A percentile compares a stretch with the other conserved stretches of the same genome.
Conservation (phyloP, 2,888 invertebrate species). For the Pyrochroa serraticornis region DNA sequence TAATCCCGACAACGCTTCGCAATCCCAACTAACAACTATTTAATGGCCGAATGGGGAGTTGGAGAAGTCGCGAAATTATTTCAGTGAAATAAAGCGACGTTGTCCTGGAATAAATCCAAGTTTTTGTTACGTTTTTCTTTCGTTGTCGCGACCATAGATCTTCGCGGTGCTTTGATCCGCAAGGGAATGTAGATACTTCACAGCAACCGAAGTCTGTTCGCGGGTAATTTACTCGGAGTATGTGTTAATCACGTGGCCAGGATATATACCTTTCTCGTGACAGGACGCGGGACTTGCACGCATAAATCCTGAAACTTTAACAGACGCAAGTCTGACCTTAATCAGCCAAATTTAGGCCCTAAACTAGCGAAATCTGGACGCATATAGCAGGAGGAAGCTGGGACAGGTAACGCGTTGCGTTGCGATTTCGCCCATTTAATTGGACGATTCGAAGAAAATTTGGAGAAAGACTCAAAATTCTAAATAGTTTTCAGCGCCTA, state of each 20-base stretch:
- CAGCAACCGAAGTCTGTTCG: slow-evolving; percentile 44
- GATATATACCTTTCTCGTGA: slow-evolving; percentile 23
- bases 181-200: slow-evolving; percentile 49
- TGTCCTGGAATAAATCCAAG: slow-evolving; percentile 42
- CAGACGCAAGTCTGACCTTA: too few species aligned
- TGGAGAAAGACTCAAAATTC: too few species aligned
- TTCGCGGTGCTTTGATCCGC: slow-evolving; percentile 49
- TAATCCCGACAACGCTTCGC: not conserved
- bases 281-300: slow-evolving; percentile 15
- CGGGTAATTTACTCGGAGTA: slow-evolving; percentile 50
- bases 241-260: slow-evolving; percentile 26
- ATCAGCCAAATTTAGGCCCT: too few species aligned
- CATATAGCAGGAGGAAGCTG: too few species aligned
- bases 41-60: slow-evolving; percentile 3
- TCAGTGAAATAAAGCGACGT: slow-evolving; percentile 6
- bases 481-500: too few species aligned
- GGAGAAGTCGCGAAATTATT: slow-evolving; percentile 6
- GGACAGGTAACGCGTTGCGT: too few species aligned
- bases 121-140: slow-evolving; percentile 42
- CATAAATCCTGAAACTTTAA: slow-evolving; percentile 8
- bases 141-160: slow-evolving; percentile 44
- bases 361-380: too few species aligned
- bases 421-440: too few species aligned
- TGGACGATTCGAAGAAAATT: too few species aligned
- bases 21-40: slow-evolving; percentile 13